These are phyloP conservation scores for Drosophila kanapiae DNA, from an alignment of 1,140 invertebrate species.

Conservation along the genomic window DNA sequence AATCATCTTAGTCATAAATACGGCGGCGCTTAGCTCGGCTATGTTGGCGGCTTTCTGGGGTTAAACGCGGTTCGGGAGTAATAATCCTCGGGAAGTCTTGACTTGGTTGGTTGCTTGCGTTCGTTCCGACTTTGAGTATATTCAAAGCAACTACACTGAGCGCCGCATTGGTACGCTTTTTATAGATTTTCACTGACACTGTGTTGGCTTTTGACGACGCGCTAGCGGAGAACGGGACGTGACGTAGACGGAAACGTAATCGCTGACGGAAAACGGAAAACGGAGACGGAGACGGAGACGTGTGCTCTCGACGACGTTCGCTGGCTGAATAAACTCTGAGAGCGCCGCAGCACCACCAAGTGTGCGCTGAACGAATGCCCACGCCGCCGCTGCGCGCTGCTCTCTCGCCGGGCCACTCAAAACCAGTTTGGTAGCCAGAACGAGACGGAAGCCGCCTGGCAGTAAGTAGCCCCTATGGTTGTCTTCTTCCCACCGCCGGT, in stretches of 20 bases:
- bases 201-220: constrained; percentile 6
- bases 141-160: constrained; percentile 42
- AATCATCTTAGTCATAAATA: constrained; percentile 86
- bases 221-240: constrained; percentile 1
- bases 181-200: constrained; percentile 13
- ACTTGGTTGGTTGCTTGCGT: neutral
- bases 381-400: constrained; percentile 1
- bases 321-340: constrained; percentile 78
- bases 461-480: constrained; percentile 22
- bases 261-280: constrained; percentile 13
- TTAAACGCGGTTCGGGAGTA: constrained; percentile 6
- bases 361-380: constrained; percentile 65
- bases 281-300: constrained; percentile 42
- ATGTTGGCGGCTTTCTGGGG: constrained; percentile 70
- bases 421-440: constrained; percentile 23
- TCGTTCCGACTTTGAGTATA: constrained; percentile 1
- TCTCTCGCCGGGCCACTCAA: constrained; percentile 12
- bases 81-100: constrained; percentile 52
- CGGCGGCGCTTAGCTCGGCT: constrained; percentile 75
- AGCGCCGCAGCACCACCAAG: constrained; percentile 68
- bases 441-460: neutral
- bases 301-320: constrained; percentile 84
- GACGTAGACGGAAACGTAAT: constrained; percentile 16
- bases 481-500: constrained; percentile 54
- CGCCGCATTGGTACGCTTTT: constrained; percentile 61